Base-by-base conservation (phyloP, 2,797 vertebrate species). In the Malurus splendens region DNA sequence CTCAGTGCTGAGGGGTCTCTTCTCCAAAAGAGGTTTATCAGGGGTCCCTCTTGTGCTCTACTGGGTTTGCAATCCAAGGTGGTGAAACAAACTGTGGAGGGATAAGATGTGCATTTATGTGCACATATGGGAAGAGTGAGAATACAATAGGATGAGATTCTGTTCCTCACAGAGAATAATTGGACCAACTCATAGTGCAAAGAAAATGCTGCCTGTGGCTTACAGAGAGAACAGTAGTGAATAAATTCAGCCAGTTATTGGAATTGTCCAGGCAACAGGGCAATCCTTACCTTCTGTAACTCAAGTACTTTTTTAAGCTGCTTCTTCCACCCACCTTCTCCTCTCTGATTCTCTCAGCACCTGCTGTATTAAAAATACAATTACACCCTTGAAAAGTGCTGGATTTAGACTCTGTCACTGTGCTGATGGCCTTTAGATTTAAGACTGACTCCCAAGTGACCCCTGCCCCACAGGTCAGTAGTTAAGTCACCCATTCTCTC, bases 401-500 rank as follows among this genome's bases (percentile, higher is more conserved):
- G 48, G 90, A 87, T 95, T 96, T 87, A 95, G 88, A 90, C 62
- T 93, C 51, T 93, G 60, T 73, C 75, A 70, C 78, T 95, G 88
- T 90, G 89, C 86, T 1, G 3, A 45, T 86, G 87, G 95, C 92
- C 83, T 96, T 93, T 91, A 87, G 78, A 92, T 96, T 94, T 95
- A 93, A 94, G 87, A 86, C 87, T 95, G 96, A 96, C 97, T 98
- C 84, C 89, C 65, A 93, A 87, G 33, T 96, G 96, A 97, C 98
- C 98, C 96, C 78, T 97, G 97, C 92, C 97, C 96, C 61, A 42
- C 11, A 77, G 98, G 98, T 97, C 98, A 98, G 93, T 98, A 98
- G 98, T 99, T 99, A 99, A 99, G 98, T 98, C 96, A 47, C 94
- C 92, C 95, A 97, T 98, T 97, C 96, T 97, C 74, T 93, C 57